Evolutionary conservation across 2,888 invertebrate genomes (phyloP), one percentile per base, ranked within the genome.

Genomic region (Macrophya alboannulata): DNA sequence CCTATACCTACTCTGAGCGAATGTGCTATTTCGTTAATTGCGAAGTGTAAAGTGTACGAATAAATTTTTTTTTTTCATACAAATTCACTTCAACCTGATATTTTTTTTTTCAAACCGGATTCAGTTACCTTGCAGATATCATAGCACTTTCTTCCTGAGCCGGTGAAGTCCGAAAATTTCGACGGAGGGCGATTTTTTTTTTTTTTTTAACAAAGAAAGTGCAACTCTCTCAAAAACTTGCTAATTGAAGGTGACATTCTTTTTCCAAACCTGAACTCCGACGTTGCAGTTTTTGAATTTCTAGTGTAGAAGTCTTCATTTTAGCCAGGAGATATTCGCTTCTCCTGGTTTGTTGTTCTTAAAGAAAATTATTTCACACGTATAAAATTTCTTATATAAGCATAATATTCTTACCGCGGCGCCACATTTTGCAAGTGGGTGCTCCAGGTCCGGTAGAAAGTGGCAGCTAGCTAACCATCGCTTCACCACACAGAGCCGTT

Each of bases 381-480:
- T 55, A 77, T 37, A 5, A 43, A 59, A 43, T 43, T 10, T 6
- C 62, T 83, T 83, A 83, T 83, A 83, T 71, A 83, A 83, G 68
- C 48, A n/a, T n/a, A 37, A 65, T 65, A 15, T 31, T 71, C 48
- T 48, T 51, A 48, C 68, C 25, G 21, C 51, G 31, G 15, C 68
- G 68, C 83, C 31, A 17, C n/a, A 59, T 83, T 83, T 68, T 83
- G 83, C 68, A 83, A 83, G 83, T 83, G 83, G 83, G 83, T 68
- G 83, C 71, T 71, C 68, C 83, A 83, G 83, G 83, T 83, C 83
- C 83, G 83, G 83, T 83, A 83, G 83, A 83, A 83, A 83, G 83
- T 83, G 68, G 71, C 65, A 17, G 83, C 15, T 21, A 17, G 83
- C 15, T 21, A 51, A 83, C 31, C 68, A 62, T 48, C 31, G 21